Evolutionary conservation across 2,888 invertebrate genomes (phyloP).

Genomic region (Drosophila acutilabella): DNA sequence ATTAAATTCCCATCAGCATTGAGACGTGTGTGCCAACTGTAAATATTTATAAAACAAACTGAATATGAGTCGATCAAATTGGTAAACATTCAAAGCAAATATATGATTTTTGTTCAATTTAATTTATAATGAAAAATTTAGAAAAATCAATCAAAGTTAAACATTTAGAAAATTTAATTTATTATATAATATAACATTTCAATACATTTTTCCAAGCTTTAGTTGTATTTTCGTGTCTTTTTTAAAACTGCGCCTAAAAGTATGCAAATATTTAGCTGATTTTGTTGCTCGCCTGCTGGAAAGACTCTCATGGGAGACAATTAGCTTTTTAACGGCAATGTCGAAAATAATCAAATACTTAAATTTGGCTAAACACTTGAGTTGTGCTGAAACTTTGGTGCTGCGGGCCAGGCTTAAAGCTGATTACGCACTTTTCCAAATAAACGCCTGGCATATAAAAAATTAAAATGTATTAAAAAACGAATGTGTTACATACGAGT

Average conservation of each 20-base stretch:
- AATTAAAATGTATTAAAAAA: slow-evolving; percentile 42
- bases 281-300: neutral
- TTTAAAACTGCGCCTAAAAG: slow-evolving; percentile 18
- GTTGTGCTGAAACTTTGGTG: slow-evolving; percentile 10
- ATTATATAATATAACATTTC: no score
- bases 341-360: slow-evolving; percentile 10
- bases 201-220: no score
- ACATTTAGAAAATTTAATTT: no score
- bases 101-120: no score
- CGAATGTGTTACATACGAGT: slow-evolving; percentile 18
- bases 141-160: no score
- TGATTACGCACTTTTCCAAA: slow-evolving; percentile 27
- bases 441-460: slow-evolving; percentile 27
- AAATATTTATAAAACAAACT: slow-evolving; percentile 1
- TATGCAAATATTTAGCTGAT: slow-evolving; percentile 21
- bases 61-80: neutral
- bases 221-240: neutral
- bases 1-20: neutral
- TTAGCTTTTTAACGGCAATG: slow-evolving; percentile 8
- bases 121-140: no score
- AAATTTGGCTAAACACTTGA: slow-evolving; percentile 13
- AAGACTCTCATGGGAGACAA: neutral
- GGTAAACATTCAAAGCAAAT: neutral
- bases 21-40: neutral
- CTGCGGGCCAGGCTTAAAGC: slow-evolving; percentile 39